These are phyloP conservation scores for Aurelia coerulea DNA, from an alignment of 30 jellyfish, hydroid and myxozoan genomes.

Conservation along the genomic window DNA sequence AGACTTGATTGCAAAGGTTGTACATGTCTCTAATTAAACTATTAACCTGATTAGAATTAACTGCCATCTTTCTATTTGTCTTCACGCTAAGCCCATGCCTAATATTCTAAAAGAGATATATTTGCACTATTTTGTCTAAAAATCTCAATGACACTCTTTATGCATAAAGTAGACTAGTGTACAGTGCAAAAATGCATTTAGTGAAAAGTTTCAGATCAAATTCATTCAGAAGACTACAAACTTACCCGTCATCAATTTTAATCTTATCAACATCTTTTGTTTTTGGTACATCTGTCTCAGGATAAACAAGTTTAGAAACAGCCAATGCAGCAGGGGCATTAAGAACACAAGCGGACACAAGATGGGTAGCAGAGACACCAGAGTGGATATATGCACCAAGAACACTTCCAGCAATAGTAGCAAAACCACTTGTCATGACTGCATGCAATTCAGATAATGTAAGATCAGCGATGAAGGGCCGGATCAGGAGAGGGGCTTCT, in stretches of 20 bases:
- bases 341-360: constrained; percentile 79
- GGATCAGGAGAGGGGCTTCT: constrained; percentile 79
- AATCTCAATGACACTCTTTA: no score
- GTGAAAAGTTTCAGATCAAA: no score
- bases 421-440: constrained; percentile 84
- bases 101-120: no score
- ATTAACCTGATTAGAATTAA: no score
- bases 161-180: no score
- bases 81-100: no score
- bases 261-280: constrained; percentile 49
- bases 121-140: no score
- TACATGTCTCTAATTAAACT: no score
- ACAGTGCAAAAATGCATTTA: no score
- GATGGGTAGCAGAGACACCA: constrained; percentile 83
- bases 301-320: constrained; percentile 68
- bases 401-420: constrained; percentile 84
- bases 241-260: constrained; percentile 61
- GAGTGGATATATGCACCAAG: constrained; percentile 74
- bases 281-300: constrained; percentile 73
- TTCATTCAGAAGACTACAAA: background rate
- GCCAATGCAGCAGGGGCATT: constrained; percentile 86
- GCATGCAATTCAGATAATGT: constrained; percentile 83
- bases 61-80: no score
- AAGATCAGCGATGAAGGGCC: constrained; percentile 77
- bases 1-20: no score